Base-by-base conservation (phyloP, 2,888 invertebrate genomes). In the Drosophila subsilvestris region DNA sequence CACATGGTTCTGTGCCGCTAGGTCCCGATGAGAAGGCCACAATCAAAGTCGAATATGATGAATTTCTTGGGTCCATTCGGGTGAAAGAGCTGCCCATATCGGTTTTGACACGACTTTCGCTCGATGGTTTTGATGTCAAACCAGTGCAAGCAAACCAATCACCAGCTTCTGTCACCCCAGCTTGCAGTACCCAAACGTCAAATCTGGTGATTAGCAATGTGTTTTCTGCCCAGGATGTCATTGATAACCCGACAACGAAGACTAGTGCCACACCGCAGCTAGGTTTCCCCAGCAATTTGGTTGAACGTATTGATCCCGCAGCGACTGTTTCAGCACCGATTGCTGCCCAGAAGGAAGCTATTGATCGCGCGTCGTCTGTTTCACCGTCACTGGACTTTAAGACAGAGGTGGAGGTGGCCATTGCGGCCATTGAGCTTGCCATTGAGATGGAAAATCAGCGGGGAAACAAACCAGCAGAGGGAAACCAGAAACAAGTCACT, bases 11-110 rank as follows among this genome's bases (percentile, higher is more conserved):
- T 0, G 14, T 63, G 1, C 58, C 57, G 2, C 9, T 76, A 2
- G 55, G 65, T 14, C 27, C n/a, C 0, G 32, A 20, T 2, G 62
- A 66, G 0, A 17, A 22, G 14, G 8, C 49, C 9, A 29, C 29
- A 5, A 74, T 83, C 0, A 50, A 79, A 2, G 47, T 29, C 1
- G 82, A 90, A 9, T 82, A 71, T n/a, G 56, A 79, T 0, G 59
- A 79, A 0, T 85, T 90, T 14, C 48, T 89, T 0, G 57, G 60
- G 14, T 18, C 59, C 0, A 84, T 90, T 18, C 66, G 78, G 1
- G 57, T 89, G 2, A 87, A 79, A 22, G 78, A 86, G 25, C 37
- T 79, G 8, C 48, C 63, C 14, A 20, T 32, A n/a, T 32, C 18
- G 17, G 12, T 12, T 29, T 10, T 6, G 6, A 3, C 50, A 18